Percentiles rank a stretch among this genome's conserved stretches.
These are phyloP conservation scores for Phlogophora meticulosa DNA, from an alignment of 2,888 invertebrate species.

Conservation along the genomic window DNA sequence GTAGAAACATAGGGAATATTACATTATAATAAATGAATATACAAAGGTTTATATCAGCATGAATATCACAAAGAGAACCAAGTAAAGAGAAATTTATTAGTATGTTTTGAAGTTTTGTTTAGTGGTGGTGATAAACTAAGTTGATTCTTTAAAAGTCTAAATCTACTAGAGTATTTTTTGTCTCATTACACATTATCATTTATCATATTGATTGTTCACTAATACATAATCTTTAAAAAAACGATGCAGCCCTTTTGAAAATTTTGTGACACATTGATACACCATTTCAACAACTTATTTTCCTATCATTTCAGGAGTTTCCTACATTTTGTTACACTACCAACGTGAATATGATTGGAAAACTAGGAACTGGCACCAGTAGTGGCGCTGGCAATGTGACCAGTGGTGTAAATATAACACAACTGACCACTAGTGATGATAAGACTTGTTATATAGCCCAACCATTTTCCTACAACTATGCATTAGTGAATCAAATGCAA, in stretches of 20 bases:
- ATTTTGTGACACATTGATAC: neutral
- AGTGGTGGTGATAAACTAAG: neutral
- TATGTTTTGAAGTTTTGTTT: neutral
- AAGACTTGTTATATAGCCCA: conserved; percentile 95
- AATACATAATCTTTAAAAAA: neutral
- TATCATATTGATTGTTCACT: neutral
- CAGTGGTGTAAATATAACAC: conserved; percentile 93
- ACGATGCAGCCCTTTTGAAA: neutral
- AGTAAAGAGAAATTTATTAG: too few species aligned
- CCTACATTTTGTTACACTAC: conserved; percentile 94
- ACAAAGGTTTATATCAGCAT: neutral
- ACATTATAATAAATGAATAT: neutral
- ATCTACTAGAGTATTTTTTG: neutral
- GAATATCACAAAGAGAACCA: neutral
- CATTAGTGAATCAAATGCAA: conserved; percentile 96
- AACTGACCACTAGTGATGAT: conserved; percentile 92
- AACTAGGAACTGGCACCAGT: conserved; percentile 88
- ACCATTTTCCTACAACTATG: conserved; percentile 95
- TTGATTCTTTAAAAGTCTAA: neutral
- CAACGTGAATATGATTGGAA: conserved; percentile 93
- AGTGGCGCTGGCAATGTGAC: conserved; percentile 76
- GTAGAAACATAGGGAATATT: neutral
- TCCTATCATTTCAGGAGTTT: conserved; percentile 87
- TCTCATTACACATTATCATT: neutral
- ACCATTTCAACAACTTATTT: conserved; percentile 3